phyloP scores from a whole-genome alignment of 30 jellyfish, hydroid and myxozoan genomes.

The Hydractinia echinata region DNA sequence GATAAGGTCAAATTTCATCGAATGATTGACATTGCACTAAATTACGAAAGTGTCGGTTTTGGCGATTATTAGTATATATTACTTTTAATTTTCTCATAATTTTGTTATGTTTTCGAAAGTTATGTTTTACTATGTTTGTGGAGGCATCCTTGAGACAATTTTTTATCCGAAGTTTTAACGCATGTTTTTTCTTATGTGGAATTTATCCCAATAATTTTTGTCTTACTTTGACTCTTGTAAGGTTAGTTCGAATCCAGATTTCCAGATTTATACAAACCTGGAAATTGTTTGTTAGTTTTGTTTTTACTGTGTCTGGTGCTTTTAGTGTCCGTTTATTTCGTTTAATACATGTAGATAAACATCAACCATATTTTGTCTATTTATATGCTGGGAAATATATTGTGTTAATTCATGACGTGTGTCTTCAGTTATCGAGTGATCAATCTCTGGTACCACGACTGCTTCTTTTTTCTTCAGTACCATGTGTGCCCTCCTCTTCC shows the following conservation, averaged over 20 bases:
- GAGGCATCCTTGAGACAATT: too few species aligned
- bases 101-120: background rate
- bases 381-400: background rate
- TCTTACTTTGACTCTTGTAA: too few species aligned
- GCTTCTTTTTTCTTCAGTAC: conserved; percentile 5
- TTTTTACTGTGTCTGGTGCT: too few species aligned
- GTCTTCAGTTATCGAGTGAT: background rate
- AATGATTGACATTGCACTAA: conserved; percentile 2
- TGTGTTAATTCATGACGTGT: background rate
- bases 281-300: too few species aligned
- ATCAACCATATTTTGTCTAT: background rate
- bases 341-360: too few species aligned
- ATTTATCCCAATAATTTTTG: too few species aligned
- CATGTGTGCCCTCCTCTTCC: conserved; percentile 3
- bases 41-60: background rate
- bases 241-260: too few species aligned
- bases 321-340: too few species aligned
- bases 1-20: background rate
- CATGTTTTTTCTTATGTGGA: too few species aligned
- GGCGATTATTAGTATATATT: background rate
- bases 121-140: too few species aligned
- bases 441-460: conserved; percentile 11
- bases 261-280: background rate
- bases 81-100: background rate
- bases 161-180: too few species aligned